Evolutionary conservation across 1,140 invertebrate species (phyloP), one percentile per base, ranked within the genome.

Genomic region (Brachionus koreanus): DNA sequence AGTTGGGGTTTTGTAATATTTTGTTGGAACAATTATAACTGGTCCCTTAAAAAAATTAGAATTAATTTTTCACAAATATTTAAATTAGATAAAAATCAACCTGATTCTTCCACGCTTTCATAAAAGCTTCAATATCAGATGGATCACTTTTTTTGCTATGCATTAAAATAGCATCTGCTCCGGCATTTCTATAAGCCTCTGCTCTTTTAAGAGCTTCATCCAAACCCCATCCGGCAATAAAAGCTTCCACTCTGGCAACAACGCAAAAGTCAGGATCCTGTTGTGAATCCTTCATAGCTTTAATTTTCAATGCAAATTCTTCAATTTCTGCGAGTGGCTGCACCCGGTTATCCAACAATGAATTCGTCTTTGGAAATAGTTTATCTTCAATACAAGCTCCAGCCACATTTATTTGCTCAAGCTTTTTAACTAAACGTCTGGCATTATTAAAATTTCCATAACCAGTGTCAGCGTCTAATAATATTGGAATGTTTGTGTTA

Each of bases 401-500:
- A 82, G 89, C 89, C 25, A 89, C 84, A 13, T 88, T 88, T 69
- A 88, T 85, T 37, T 88, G 86, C 83, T 90, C 89, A 63, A 90
- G 84, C 84, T 89, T 89, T 2, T 85, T 83, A 10, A 90, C 88
- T 42, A 90, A 85, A 82, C 88, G 72, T 13, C 89, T 82, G 4
- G 89, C 89, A 85, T 90, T 90, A 84, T 90, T 90, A 83, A 90
- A 90, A 83, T 90, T 90, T 13, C 89, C 89, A 84, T 88, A 90
- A 13, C 89, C 89, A 7, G 89, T 89, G 84, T 90, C 89, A 43
- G 89, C 89, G 84, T 90, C 89, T 10, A 90, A 83, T n/a, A 90
- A 84, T 52, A 90, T 89, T 0, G 89, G 89, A 19, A 89, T 85
- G 16, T 84, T 49, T n/a, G 87, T 87, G 5, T 87, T 88, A 83